Evolutionary conservation across 2,113 vertebrate species (phyloP).

Genomic region (Aphyosemion australe): DNA sequence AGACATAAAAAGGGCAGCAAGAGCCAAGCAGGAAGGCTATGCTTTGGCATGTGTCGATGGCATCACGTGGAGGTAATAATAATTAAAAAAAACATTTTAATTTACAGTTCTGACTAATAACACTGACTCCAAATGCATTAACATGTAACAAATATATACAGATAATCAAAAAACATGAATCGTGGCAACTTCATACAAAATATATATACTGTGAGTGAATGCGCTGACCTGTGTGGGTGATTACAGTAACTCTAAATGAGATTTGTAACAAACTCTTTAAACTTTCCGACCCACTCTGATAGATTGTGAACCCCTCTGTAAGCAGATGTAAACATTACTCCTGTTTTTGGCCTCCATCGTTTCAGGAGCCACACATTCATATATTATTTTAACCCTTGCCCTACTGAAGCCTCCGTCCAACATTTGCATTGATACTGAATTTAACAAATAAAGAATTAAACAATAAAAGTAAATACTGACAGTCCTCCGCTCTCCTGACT

Average conservation of each 20-base stretch:
- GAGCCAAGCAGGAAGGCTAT: conserved; percentile 36
- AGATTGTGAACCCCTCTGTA: conserved; percentile 44
- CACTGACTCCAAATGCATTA: conserved; percentile 56
- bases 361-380: conserved; percentile 20
- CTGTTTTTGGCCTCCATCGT: conserved; percentile 35
- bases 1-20: conserved; percentile 17
- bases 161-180: conserved; percentile 61
- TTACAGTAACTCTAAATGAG: conserved; percentile 50
- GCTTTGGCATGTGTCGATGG: conserved; percentile 44
- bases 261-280: conserved; percentile 49
- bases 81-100: conserved; percentile 32
- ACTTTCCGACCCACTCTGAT: conserved; percentile 32
- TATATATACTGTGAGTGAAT: conserved; percentile 31
- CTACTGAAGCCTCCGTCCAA: conserved; percentile 38
- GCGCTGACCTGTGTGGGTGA: conserved; percentile 41
- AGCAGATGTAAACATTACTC: conserved; percentile 63
- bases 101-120: conserved; percentile 64
- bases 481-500: conserved; percentile 53
- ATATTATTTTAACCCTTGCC: neutral
- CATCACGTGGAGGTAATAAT: conserved; percentile 30
- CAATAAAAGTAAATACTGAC: conserved; percentile 44
- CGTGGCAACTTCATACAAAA: conserved; percentile 60
- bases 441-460: conserved; percentile 50
- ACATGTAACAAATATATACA: conserved; percentile 70
- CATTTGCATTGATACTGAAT: conserved; percentile 62